A percentile compares a stretch with the other conserved stretches of the same genome.
Conservation (phyloP, 64 coral and sea anemone species). For the Pocillopora damicornis region DNA sequence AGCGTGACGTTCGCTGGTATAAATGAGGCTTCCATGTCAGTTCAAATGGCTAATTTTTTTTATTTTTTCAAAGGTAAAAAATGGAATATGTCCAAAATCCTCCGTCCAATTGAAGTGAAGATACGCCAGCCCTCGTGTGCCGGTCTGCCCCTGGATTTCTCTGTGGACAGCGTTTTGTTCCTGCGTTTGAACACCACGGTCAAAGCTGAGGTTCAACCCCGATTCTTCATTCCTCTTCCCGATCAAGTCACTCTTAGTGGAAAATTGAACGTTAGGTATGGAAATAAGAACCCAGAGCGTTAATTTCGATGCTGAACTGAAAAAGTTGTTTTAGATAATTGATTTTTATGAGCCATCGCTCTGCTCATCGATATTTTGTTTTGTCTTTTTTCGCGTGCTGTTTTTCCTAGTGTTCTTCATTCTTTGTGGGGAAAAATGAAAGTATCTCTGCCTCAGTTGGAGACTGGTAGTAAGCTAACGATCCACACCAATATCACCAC, state of each 20-base stretch:
- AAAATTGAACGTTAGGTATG: conserved; percentile 24
- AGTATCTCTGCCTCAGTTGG: conserved; percentile 7
- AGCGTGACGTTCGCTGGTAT: neutral
- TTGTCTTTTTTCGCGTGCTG: no score
- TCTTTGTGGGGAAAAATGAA: conserved; percentile 29
- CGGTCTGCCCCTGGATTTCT: conserved; percentile 25
- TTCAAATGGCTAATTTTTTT: neutral
- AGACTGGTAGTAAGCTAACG: conserved; percentile 13
- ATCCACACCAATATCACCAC: neutral
- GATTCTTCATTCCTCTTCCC: conserved; percentile 21
- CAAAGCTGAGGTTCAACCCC: neutral
- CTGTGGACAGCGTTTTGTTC: conserved; percentile 24
- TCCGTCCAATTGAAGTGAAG: neutral
- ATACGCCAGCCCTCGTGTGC: conserved; percentile 4
- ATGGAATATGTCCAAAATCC: neutral
- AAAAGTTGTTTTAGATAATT: no score
- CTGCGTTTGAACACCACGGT: conserved; percentile 4
- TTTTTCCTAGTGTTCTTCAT: neutral
- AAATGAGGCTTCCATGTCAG: neutral
- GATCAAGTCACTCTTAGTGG: conserved; percentile 17
- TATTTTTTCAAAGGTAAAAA: neutral
- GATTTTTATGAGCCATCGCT: no score
- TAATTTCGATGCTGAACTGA: no score
- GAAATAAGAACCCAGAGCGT: no score
- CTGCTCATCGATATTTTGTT: neutral